These are phyloP conservation scores for Oxyscelio sp. DNA, from an alignment of 2,888 invertebrate genomes.

Conservation along the genomic window DNA sequence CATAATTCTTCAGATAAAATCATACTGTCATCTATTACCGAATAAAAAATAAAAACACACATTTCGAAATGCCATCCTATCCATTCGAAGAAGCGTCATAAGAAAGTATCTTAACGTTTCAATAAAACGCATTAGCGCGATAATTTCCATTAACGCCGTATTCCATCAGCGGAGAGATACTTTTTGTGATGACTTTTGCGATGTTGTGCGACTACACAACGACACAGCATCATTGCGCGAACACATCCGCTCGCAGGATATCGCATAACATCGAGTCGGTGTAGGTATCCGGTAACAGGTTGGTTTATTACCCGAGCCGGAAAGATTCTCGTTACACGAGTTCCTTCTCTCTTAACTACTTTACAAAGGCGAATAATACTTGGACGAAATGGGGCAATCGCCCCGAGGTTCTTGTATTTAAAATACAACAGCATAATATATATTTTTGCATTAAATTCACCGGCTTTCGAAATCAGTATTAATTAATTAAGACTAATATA, in stretches of 20 bases:
- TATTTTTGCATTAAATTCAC: no score
- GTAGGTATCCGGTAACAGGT: conserved; percentile 74
- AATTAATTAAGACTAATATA: no score
- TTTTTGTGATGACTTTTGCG: conserved; percentile 58
- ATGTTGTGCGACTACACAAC: conserved; percentile 45
- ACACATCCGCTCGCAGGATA: conserved; percentile 82
- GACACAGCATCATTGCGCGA: conserved; percentile 66
- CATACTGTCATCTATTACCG: no score
- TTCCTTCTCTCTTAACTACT: conserved; percentile 68
- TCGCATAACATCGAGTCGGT: conserved; percentile 79
- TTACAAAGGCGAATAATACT: conserved; percentile 63
- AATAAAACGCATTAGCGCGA: conserved; percentile 45
- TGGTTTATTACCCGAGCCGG: conserved; percentile 74
- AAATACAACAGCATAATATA: no score
- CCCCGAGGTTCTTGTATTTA: conserved; percentile 51
- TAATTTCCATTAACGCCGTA: conserved; percentile 43
- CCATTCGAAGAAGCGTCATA: not conserved
- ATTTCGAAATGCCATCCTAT: not conserved
- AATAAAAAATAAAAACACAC: no score
- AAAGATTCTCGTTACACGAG: conserved; percentile 75
- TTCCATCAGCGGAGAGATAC: conserved; percentile 26
- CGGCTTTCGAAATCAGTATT: no score
- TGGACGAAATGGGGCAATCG: conserved; percentile 57
- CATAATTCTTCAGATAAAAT: no score
- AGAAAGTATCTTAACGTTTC: conserved; percentile 22